Conservation (phyloP, 2,888 invertebrate species). For the Drosophila affinis region DNA sequence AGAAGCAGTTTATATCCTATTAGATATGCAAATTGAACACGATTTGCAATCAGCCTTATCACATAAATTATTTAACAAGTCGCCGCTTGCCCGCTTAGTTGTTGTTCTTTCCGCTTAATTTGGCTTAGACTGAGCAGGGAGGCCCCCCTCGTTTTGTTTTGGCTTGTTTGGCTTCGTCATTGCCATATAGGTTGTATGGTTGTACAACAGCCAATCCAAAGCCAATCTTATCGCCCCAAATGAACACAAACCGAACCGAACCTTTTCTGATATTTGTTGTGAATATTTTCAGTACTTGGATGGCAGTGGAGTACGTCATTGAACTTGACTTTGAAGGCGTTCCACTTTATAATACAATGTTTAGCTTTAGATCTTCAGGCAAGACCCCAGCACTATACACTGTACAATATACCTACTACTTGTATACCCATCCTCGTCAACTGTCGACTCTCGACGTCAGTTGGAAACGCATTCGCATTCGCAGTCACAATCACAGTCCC, state of each 20-base stretch:
- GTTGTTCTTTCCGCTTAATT: slow-evolving; percentile 31
- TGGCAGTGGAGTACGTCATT: slow-evolving; percentile 65
- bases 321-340: slow-evolving; percentile 79
- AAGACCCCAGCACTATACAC: slow-evolving; percentile 17
- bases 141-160: slow-evolving; percentile 8
- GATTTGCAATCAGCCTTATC: slow-evolving; percentile 66
- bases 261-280: slow-evolving; percentile 44
- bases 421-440: slow-evolving; percentile 27
- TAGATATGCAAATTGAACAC: slow-evolving; percentile 71
- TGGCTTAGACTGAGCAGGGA: slow-evolving; percentile 7
- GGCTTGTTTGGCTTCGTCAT: slow-evolving; percentile 47
- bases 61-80: slow-evolving; percentile 69
- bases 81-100: slow-evolving; percentile 13
- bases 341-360: slow-evolving; percentile 58
- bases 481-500: slow-evolving; percentile 27
- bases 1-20: slow-evolving; percentile 65
- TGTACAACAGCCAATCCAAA: slow-evolving; percentile 33
- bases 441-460: slow-evolving; percentile 68
- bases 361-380: slow-evolving; percentile 52
- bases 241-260: slow-evolving; percentile 20
- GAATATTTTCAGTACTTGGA: slow-evolving; percentile 59
- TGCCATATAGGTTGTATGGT: slow-evolving; percentile 27
- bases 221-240: slow-evolving; percentile 61
- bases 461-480: slow-evolving; percentile 19
- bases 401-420: not conserved